These are phyloP conservation scores for Melipona quadrifasciata DNA, from an alignment of 1,140 invertebrate species.

Conservation along the genomic window DNA sequence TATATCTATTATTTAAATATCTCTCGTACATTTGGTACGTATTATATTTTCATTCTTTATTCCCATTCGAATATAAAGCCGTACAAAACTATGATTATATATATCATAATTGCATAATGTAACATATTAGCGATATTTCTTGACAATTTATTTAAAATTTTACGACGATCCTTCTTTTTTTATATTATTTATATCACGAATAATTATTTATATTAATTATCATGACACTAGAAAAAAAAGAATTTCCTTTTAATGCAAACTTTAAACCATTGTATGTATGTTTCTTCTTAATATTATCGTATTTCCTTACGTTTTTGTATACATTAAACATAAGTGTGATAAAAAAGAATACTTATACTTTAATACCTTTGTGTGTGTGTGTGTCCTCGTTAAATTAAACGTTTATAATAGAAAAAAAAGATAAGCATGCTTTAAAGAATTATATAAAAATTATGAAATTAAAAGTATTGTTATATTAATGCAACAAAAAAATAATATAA, in stretches of 20 bases:
- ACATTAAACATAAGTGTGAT: constrained; percentile 69
- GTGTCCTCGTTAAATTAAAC: neutral
- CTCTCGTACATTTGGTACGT: neutral
- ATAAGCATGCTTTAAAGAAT: neutral
- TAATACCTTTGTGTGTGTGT: no score
- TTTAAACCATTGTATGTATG: constrained; percentile 45
- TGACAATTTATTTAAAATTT: constrained; percentile 42
- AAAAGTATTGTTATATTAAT: neutral
- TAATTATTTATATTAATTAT: constrained; percentile 55
- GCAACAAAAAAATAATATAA: neutral
- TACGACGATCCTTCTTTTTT: constrained; percentile 31
- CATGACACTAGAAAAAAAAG: neutral
- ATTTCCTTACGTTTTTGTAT: constrained; percentile 69
- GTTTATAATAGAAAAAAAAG: neutral
- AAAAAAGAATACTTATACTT: constrained; percentile 17
- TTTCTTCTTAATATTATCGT: constrained; percentile 55
- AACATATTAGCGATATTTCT: constrained; percentile 50
- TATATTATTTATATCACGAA: constrained; percentile 24
- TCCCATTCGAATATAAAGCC: constrained; percentile 21
- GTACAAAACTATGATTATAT: constrained; percentile 43
- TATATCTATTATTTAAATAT: neutral
- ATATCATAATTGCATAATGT: constrained; percentile 42
- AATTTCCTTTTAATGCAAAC: constrained; percentile 27
- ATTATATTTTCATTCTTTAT: neutral
- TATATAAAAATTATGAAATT: neutral